Evolutionary conservation across 2,797 vertebrate genomes (phyloP).

Genomic region (Triplophysa bombifrons): DNA sequence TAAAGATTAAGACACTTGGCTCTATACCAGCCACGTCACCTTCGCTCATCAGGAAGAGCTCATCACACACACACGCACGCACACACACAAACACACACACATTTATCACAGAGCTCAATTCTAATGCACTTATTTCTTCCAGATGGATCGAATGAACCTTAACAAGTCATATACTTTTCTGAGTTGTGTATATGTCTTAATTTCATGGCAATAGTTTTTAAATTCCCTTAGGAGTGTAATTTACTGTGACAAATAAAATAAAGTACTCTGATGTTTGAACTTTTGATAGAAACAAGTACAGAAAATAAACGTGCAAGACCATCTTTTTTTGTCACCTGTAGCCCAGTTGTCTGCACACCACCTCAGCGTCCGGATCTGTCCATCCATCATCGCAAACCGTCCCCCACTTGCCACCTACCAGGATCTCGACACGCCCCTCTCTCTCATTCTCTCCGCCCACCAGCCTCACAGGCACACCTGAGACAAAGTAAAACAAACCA

Average conservation of each 20-base stretch:
- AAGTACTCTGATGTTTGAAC: no score
- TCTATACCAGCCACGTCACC: not conserved
- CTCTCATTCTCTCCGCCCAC: conserved; percentile 91
- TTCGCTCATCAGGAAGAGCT: conserved; percentile 1
- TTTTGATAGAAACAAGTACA: no score
- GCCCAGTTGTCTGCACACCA: conserved; percentile 94
- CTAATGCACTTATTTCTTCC: conserved; percentile 19
- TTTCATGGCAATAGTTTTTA: not conserved
- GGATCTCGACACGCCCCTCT: conserved; percentile 95
- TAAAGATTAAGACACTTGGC: conserved; percentile 10
- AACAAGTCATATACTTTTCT: not conserved
- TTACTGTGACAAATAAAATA: no score
- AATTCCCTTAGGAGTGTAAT: not conserved
- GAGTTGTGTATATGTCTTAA: not conserved
- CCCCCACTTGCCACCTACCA: conserved; percentile 91
- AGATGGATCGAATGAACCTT: conserved; percentile 21
- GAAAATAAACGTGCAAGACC: no score
- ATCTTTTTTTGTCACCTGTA: conserved; percentile 80
- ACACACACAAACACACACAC: not conserved
- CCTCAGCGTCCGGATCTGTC: conserved; percentile 91
- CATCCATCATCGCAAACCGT: conserved; percentile 97
- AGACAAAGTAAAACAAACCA: conserved; percentile 6
- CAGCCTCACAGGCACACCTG: conserved; percentile 89
- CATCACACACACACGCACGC: not conserved
- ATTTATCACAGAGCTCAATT: not conserved